Base-by-base conservation (phyloP, 1,140 invertebrate genomes). In the Acyrthosiphon pisum region DNA sequence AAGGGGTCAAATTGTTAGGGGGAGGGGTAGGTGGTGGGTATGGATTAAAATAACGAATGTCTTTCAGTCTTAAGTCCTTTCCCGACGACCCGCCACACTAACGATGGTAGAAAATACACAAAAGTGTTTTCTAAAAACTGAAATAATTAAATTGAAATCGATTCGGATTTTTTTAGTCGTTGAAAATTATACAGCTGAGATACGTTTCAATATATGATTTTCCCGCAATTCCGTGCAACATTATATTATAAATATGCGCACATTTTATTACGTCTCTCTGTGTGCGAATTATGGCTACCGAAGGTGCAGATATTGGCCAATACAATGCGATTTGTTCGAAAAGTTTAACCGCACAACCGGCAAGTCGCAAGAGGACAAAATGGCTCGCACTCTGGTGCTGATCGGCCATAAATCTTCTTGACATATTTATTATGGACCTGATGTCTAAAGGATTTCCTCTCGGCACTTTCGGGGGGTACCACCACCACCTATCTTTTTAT, bases 341-440 rank as follows among this genome's bases (percentile, higher is more conserved):
- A 46, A 48, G 30, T 48, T 48, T 87, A 1, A 20, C 68, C 30
- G 3, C 41, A 83, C 20, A 2, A 35, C 90, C 41, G 37, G 9
- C 46, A 23, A 56, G 37, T 44, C 48, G 87, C 20, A 44, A 35
- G 90, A 91, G 68, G 60, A 91, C 90, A 83, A 91, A 91, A 91
- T 35, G 68, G 60, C 90, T 76, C 68, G 60, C 37, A 30, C 90
- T 91, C 37, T 37, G 44, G 41, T 81, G 60, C 68, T 48, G 90
- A 91, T 83, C 90, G n/a, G 90, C 90, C n/a, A 91, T 91, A 91
- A 91, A 91, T 91, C 68, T 91, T 91, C 30, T 76, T 91, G 90
- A 91, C 90, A 81, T 91, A 91, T 91, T 91, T 91, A 91, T 91
- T 91, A 91, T 91, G 68, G 44, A 83, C 68, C 68, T 48, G 90